Conservation (phyloP, 2,888 invertebrate species). For the Erebia epiphron region DNA sequence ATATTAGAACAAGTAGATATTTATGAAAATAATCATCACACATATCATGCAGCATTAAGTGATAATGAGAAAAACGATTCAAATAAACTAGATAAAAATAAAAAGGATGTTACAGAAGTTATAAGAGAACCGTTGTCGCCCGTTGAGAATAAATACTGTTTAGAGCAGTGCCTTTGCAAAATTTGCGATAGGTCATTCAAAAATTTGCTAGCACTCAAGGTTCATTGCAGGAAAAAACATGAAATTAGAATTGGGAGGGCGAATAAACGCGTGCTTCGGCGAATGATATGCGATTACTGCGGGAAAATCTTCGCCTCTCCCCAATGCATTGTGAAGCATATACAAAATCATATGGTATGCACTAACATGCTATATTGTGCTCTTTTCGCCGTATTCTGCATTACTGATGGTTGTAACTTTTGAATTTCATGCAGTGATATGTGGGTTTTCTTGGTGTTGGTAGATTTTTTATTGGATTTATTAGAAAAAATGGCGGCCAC, state of each 20-base stretch:
- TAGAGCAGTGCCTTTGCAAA: conserved; percentile 56
- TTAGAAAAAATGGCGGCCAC: no score
- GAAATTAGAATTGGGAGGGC: conserved; percentile 45
- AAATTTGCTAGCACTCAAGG: conserved; percentile 47
- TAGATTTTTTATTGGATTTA: no score
- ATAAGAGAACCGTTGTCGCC: conserved; percentile 26
- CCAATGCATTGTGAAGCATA: conserved; percentile 50
- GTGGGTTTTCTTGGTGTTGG: no score
- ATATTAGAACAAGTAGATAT: conserved; percentile 30
- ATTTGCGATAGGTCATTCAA: conserved; percentile 57
- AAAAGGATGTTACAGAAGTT: neutral
- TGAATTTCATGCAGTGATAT: no score
- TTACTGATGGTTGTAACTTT: no score
- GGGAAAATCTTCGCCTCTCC: conserved; percentile 45
- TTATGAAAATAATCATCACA: conserved; percentile 25
- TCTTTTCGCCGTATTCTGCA: no score
- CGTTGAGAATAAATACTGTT: conserved; percentile 49
- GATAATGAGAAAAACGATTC: conserved; percentile 28
- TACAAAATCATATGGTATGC: conserved; percentile 52
- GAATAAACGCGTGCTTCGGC: conserved; percentile 24
- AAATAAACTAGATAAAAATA: conserved; percentile 19
- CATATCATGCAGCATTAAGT: conserved; percentile 19
- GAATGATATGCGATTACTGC: conserved; percentile 54
- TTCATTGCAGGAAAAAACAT: conserved; percentile 56
- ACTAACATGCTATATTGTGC: neutral